Evolutionary conservation across 30 jellyfish, hydroid and myxozoan genomes (phyloP), one percentile per base, ranked within the genome.

Genomic region (Catostylus mosaicus): DNA sequence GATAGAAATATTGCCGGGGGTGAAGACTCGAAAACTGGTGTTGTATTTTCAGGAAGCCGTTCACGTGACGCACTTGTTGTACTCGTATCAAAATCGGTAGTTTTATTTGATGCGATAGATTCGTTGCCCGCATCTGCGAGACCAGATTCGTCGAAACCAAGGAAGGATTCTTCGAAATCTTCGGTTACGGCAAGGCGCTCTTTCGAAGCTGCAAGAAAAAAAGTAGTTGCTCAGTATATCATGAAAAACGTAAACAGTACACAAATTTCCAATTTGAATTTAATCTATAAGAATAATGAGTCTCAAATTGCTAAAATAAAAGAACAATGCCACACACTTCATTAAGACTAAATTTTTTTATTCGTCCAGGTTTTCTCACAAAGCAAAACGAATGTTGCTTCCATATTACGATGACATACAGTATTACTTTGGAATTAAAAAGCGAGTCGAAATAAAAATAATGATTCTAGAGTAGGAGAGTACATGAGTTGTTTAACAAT

Each of bases 81-180:
- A 34, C 43, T 67, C 20, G 51, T 61, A 16, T 52, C 84, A 3
- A 50, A 30, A 45, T 80, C 78, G 5, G 84, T 35, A 0, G 91
- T 67, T 18, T 57, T 32, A 69, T 80, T 32, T 30, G 78, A 52
- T 8, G 68, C 76, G 26, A 80, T 33, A 0, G 91, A 80, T 24
- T 66, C 91, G 69, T 43, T 50, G 24, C 83, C 84, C 32, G 84
- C 32, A 40, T 80, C 84, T 18, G 45, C 63, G n/a, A 38, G 51
- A 47, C 88, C 26, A 30, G 88, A 71, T 65, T 93, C 98, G 29
- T 87, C 97, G 62, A 93, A 70, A 54, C 97, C 98, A 47, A 85
- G 89, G 62, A 93, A 93, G 51, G 94, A 65, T 76, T 93, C 98
- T 61, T 93, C 95, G 78, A 93, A 93, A 77, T 93, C 98, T 76